Base-by-base conservation (phyloP, 2,113 vertebrate genomes). In the Serinus canaria region DNA sequence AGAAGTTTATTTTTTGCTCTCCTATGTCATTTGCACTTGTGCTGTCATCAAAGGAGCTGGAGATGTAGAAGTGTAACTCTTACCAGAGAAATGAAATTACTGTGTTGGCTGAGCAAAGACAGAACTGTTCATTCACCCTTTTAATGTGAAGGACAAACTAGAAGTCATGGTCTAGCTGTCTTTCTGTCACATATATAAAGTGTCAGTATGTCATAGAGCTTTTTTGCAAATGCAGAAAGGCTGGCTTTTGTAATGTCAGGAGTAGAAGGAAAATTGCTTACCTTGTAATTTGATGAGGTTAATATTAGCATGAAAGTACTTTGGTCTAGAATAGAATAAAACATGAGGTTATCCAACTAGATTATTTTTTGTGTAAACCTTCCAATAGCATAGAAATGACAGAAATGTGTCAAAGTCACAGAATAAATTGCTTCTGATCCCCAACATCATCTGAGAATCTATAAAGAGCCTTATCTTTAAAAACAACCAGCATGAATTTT, bases 271-370 rank as follows among this genome's bases (percentile, higher is more conserved):
- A 96, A 92, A 85, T 87, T 80, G 87, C 64, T 94, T 93, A 95
- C 50, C 93, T 96, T 95, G 84, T 92, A 96, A 97, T 95, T 93
- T 95, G 74, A 94, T 91, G 56, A 96, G 80, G 67, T 62, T 92
- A 92, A 62, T 89, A 80, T 92, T 89, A 95, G 72, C 85, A 69
- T 94, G 87, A 83, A 94, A 93, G 58, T 41, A 75, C 47, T 94
- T 43, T 95, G 87, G 76, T 85, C 21, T 76, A 88, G 88, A 69
- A 59, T 47, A 70, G 44, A 73, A 88, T 76, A 95, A 96, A 89
- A 89, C 43, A 75, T 77, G 63, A 92, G 30, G 28, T 56, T 95
- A 80, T 91, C 14, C 60, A 53, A 55, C 28, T 83, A 30, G 41
- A 78, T 15, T 13, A 53, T 81, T 17, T 58, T 92, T 77, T 93